Conservation (phyloP, 2,888 invertebrate genomes). For the Ectobius pallidus region DNA sequence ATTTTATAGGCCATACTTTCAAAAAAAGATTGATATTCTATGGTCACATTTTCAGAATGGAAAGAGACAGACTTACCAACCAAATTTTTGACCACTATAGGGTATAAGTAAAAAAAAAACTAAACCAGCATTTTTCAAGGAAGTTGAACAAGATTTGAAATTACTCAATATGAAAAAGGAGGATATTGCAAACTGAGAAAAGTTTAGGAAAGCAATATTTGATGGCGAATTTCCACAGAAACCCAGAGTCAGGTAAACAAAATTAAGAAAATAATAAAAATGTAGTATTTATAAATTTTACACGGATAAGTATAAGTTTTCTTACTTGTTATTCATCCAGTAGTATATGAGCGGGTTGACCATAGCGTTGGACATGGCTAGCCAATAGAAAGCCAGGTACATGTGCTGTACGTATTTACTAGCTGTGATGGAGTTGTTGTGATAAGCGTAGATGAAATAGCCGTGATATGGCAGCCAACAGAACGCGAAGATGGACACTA, state of each 20-base stretch:
- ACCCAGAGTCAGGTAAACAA: too few species aligned
- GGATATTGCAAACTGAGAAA: too few species aligned
- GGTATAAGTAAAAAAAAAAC: too few species aligned
- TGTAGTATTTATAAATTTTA: background rate
- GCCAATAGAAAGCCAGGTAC: conserved; percentile 60
- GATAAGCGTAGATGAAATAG: conserved; percentile 59
- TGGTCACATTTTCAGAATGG: too few species aligned
- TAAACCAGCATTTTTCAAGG: too few species aligned
- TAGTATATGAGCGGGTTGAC: conserved; percentile 64
- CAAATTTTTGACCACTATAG: too few species aligned
- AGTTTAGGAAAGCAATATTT: too few species aligned
- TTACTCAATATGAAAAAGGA: too few species aligned
- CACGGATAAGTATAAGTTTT: background rate
- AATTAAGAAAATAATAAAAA: background rate
- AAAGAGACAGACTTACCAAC: too few species aligned
- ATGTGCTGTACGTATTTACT: conserved; percentile 57
- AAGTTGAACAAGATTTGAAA: too few species aligned
- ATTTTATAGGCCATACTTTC: too few species aligned
- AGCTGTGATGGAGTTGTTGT: conserved; percentile 50
- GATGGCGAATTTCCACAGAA: background rate
- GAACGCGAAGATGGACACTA: conserved; percentile 59
- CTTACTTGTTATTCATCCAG: conserved; percentile 60
- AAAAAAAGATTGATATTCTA: too few species aligned
- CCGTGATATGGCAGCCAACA: conserved; percentile 64
- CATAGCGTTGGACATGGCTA: conserved; percentile 65